Conservation (phyloP, 1,140 invertebrate species). For the Meloidogyne exigua region DNA sequence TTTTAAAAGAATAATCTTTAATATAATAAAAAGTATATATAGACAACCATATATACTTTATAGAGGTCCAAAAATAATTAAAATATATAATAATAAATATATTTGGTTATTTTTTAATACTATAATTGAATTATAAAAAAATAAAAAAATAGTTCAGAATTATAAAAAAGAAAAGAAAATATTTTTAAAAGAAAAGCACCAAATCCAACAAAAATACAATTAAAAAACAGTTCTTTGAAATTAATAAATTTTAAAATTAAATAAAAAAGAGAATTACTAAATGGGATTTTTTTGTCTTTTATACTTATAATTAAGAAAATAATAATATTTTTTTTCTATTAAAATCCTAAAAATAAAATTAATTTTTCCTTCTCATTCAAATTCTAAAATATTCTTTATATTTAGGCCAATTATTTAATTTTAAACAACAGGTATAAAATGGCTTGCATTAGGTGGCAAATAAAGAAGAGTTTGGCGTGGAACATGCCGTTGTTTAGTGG, state of each 20-base stretch:
- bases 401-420: not conserved
- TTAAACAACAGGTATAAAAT: slow-evolving; percentile 28
- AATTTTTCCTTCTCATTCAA: not conserved
- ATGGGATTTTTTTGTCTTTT: not conserved
- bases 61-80: too few relatives aligned
- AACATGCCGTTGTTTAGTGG: slow-evolving; percentile 24
- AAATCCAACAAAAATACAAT: slow-evolving; percentile 1
- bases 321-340: not conserved
- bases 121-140: too few relatives aligned
- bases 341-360: not conserved
- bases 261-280: not conserved
- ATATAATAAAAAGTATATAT: too few relatives aligned
- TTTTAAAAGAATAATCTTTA: too few relatives aligned
- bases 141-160: too few relatives aligned
- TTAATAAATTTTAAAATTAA: not conserved
- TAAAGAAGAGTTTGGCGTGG: slow-evolving; percentile 53
- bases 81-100: too few relatives aligned
- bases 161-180: too few relatives aligned
- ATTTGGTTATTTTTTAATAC: too few relatives aligned
- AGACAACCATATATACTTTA: too few relatives aligned
- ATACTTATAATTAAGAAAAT: not conserved
- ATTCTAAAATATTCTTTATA: not conserved
- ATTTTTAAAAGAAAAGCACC: slow-evolving; percentile 1
- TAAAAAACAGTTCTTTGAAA: not conserved
- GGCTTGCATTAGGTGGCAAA: slow-evolving; percentile 42